phyloP scores from a whole-genome alignment of 2,888 invertebrate species.

The Chymomyza caudatula region DNA sequence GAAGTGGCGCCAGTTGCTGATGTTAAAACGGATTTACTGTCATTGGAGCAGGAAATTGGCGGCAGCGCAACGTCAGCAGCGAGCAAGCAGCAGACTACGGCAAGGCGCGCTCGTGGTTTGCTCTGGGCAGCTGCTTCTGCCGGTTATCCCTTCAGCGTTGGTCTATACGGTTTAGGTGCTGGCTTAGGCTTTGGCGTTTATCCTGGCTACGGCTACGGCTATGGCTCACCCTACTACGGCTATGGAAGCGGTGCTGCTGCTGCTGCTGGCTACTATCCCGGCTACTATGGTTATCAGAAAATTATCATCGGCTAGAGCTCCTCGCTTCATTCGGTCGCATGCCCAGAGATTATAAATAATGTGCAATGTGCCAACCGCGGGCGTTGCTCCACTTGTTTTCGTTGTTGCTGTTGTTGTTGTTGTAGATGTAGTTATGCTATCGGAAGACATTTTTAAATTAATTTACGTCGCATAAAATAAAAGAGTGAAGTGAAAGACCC shows the following conservation, averaged over 20 bases:
- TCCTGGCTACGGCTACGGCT: slow-evolving; percentile 27
- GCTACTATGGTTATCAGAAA: slow-evolving; percentile 52
- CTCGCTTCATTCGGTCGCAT: not conserved
- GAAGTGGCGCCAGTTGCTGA: slow-evolving; percentile 63
- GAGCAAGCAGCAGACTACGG: slow-evolving; percentile 14
- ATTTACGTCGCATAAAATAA: slow-evolving; percentile 67
- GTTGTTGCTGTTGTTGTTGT: slow-evolving; percentile 30
- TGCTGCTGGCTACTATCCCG: slow-evolving; percentile 44
- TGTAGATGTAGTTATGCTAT: slow-evolving; percentile 40
- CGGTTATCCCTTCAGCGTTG: slow-evolving; percentile 29
- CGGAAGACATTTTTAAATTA: slow-evolving; percentile 67
- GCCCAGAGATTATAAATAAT: slow-evolving; percentile 61
- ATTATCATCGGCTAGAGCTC: slow-evolving; percentile 47
- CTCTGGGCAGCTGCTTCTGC: slow-evolving; percentile 34
- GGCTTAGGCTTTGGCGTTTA: slow-evolving; percentile 6
- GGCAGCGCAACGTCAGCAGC: slow-evolving; percentile 48
- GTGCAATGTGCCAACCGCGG: slow-evolving; percentile 35
- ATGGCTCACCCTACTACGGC: slow-evolving; percentile 33
- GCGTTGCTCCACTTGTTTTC: slow-evolving; percentile 1
- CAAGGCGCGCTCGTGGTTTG: slow-evolving; percentile 26
- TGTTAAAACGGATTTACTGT: slow-evolving; percentile 67
- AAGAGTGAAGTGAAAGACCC: slow-evolving; percentile 12
- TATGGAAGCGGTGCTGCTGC: slow-evolving; percentile 19
- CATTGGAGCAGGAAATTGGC: slow-evolving; percentile 66
- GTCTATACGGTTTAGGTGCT: not conserved